A percentile compares a stretch with the other conserved stretches of the same genome.
These are phyloP conservation scores for Trachurus trachurus DNA, from an alignment of 2,797 vertebrate genomes.

Conservation along the genomic window DNA sequence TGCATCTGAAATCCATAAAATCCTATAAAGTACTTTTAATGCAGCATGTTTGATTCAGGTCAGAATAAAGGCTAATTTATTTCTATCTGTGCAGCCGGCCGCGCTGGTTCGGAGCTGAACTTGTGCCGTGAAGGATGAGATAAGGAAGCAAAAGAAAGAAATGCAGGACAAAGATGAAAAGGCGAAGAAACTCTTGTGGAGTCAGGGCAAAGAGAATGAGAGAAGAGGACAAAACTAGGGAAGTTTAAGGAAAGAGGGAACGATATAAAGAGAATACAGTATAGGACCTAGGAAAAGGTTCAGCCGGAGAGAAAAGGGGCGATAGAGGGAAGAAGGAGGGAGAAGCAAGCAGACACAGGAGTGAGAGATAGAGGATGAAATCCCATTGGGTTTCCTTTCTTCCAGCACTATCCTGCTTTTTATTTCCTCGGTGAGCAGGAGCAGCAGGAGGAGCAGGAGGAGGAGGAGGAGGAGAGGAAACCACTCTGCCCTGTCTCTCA, in stretches of 20 bases:
- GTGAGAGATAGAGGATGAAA: slow-evolving; percentile 55
- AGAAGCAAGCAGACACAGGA: slow-evolving; percentile 49
- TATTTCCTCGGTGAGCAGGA: slow-evolving; percentile 56
- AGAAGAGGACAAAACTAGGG: slow-evolving; percentile 58
- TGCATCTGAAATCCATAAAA: slow-evolving; percentile 27
- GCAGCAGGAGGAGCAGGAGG: slow-evolving; percentile 32
- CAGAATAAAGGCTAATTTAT: slow-evolving; percentile 56
- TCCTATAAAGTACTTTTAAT: slow-evolving; percentile 25
- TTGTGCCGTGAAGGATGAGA: slow-evolving; percentile 45
- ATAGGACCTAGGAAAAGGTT: slow-evolving; percentile 50
- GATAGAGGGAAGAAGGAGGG: slow-evolving; percentile 52
- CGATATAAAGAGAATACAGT: slow-evolving; percentile 63
- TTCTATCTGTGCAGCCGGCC: slow-evolving; percentile 35
- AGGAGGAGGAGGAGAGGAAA: slow-evolving; percentile 55
- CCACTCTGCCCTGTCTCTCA: slow-evolving; percentile 46
- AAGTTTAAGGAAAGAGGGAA: slow-evolving; percentile 56
- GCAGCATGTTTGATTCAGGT: slow-evolving; percentile 44
- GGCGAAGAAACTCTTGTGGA: slow-evolving; percentile 51
- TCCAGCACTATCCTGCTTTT: slow-evolving; percentile 55
- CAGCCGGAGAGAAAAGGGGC: slow-evolving; percentile 59
- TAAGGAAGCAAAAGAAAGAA: slow-evolving; percentile 53
- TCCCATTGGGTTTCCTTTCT: slow-evolving; percentile 66
- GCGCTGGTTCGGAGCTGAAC: slow-evolving; percentile 21
- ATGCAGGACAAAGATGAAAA: slow-evolving; percentile 62
- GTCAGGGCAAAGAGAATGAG: slow-evolving; percentile 63